Evolutionary conservation across 92 coral and sea anemone species (phyloP), one percentile per base, ranked within the genome.

Genomic region (Zoanthus gigantus): DNA sequence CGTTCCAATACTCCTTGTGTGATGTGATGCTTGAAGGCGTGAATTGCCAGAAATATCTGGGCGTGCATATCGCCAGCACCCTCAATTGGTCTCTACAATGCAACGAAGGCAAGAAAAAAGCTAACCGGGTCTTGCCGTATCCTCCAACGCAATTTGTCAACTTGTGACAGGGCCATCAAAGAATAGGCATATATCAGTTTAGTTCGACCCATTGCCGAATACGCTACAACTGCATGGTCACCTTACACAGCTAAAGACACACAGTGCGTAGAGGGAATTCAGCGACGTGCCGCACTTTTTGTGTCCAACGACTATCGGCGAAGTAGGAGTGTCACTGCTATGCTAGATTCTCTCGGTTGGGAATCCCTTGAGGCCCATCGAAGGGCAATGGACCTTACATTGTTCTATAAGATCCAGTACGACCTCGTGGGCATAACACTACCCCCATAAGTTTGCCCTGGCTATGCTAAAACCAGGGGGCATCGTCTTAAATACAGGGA

Each of bases 41-140:
- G 63, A 67, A 15, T 17, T 83, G 45, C 77, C 78, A 83, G 78
- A 83, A 83, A 68, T 83, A 67, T 54, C 87, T 83, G 45, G 87
- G 76, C 61, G 87, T 83, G 57, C 87, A 83, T 67, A 83, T 83
- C 46, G 76, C 76, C 54, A 28, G 8, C 69, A 23, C 52, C 52
- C 52, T 47, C 52, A 47, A 47, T 8, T 47, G 52, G 52, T 47
- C 52, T 47, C 52, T 47, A 14, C 78, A 83, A 71, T 68, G 76
- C 63, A 28, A 47, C n/a, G 88, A 83, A 34, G 83, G 72, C 44
- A 84, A 37, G 42, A 72, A 54, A 32, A 74, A 85, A 58, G 84
- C 89, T 12, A 85, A 75, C 72, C 9, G 68, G 76, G 63, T 72
- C 52, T 60, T 84, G 67, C 23, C 37, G 66, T 9, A 34, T 66